These are phyloP conservation scores for Harpalus rufipes DNA, from an alignment of 2,888 invertebrate genomes.

Conservation along the genomic window DNA sequence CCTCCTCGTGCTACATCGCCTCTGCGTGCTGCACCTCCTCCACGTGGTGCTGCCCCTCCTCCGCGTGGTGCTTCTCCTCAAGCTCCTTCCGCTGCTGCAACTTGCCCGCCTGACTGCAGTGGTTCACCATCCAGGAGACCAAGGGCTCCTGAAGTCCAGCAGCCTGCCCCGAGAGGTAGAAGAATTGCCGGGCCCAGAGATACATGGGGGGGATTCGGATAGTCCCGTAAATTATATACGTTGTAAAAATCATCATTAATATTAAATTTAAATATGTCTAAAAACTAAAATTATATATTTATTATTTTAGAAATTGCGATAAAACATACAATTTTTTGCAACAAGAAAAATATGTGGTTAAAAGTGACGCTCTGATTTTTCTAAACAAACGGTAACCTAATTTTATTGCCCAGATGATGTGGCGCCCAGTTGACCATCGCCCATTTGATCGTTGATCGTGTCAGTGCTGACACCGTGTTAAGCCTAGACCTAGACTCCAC, in stretches of 20 bases:
- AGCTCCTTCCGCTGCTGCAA: constrained; percentile 16
- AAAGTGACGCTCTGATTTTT: too few relatives aligned
- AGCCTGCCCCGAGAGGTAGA: constrained; percentile 59
- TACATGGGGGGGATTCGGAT: constrained; percentile 73
- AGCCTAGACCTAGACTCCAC: too few relatives aligned
- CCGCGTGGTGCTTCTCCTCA: constrained; percentile 64
- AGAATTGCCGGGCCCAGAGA: constrained; percentile 71
- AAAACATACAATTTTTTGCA: too few relatives aligned
- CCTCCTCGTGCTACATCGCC: constrained; percentile 52
- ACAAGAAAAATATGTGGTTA: too few relatives aligned
- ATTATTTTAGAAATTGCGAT: too few relatives aligned
- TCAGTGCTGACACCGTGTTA: too few relatives aligned
- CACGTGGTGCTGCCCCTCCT: constrained; percentile 58
- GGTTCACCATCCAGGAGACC: constrained; percentile 69
- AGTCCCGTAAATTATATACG: constrained; percentile 31
- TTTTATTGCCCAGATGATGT: too few relatives aligned
- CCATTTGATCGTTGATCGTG: too few relatives aligned
- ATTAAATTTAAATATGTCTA: too few relatives aligned
- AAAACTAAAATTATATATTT: too few relatives aligned
- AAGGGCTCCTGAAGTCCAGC: constrained; percentile 67
- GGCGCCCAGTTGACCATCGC: too few relatives aligned
- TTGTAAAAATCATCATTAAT: constrained; percentile 20
- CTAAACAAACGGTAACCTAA: too few relatives aligned
- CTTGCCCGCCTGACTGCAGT: constrained; percentile 65
- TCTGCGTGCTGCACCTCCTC: constrained; percentile 63